Percentiles rank a stretch among this genome's conserved stretches.
Evolutionary conservation across 2,797 vertebrate species (phyloP).

Genomic region (Synanceia verrucosa): DNA sequence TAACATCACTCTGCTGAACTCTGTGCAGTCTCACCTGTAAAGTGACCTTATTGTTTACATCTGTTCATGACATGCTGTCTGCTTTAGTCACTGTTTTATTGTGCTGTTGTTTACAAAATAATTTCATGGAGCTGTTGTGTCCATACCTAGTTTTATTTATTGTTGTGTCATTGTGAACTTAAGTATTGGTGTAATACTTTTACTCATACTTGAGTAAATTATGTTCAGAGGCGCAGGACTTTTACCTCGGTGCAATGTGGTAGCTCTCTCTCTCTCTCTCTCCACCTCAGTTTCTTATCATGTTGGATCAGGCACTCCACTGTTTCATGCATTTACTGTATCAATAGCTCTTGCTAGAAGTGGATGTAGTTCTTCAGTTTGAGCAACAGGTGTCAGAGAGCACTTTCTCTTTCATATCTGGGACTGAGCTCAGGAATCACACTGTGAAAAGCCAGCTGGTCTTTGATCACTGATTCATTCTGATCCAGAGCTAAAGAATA

Average conservation of each 20-base stretch:
- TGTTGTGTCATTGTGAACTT: neutral
- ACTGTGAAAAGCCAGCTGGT: slow-evolving; percentile 67
- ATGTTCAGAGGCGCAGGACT: neutral
- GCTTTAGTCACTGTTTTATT: neutral
- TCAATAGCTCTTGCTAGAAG: slow-evolving; percentile 8
- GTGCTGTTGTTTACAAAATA: too few relatives aligned
- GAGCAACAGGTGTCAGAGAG: slow-evolving; percentile 74
- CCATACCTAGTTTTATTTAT: neutral
- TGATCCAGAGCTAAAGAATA: slow-evolving; percentile 75
- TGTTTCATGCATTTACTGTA: slow-evolving; percentile 15
- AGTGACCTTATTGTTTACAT: neutral
- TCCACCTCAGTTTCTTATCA: neutral
- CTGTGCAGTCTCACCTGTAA: neutral
- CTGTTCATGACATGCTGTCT: neutral
- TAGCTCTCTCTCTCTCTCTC: too few relatives aligned
- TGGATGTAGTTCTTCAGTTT: slow-evolving; percentile 55
- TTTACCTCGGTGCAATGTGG: too few relatives aligned
- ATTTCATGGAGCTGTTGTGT: neutral
- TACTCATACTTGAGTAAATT: neutral
- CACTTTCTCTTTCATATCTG: slow-evolving; percentile 47
- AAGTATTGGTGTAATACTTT: too few relatives aligned
- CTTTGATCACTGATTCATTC: slow-evolving; percentile 82
- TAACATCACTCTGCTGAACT: too few relatives aligned
- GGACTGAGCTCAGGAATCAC: slow-evolving; percentile 48
- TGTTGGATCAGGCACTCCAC: slow-evolving; percentile 1